Conservation (phyloP, 2,888 invertebrate species). For the Sepiola atlantica region DNA sequence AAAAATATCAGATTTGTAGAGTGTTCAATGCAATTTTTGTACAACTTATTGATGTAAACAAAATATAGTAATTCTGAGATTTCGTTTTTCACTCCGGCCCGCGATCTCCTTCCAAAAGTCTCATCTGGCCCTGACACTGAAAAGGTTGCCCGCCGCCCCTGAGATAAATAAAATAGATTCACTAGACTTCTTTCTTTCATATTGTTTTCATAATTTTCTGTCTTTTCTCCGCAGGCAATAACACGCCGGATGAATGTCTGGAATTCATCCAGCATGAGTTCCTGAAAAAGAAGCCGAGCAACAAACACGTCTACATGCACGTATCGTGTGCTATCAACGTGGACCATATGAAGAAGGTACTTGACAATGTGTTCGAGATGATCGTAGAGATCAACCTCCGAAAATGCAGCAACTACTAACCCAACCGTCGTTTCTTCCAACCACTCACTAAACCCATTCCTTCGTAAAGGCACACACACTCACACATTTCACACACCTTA, state of each 20-base stretch:
- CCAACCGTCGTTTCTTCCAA: not conserved
- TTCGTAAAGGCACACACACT: not conserved
- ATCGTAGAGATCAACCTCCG: conserved; percentile 67
- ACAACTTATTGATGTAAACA: too few species aligned
- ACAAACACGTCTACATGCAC: conserved; percentile 74
- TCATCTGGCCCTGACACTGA: too few species aligned
- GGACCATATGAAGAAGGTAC: conserved; percentile 70
- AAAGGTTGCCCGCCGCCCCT: not conserved
- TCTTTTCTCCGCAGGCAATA: conserved; percentile 62
- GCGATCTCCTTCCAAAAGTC: too few species aligned
- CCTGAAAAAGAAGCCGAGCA: conserved; percentile 66
- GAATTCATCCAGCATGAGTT: conserved; percentile 73
- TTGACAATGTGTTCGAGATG: conserved; percentile 65
- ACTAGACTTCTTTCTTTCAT: not conserved
- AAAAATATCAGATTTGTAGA: too few species aligned
- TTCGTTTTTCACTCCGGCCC: too few species aligned
- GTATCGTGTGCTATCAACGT: conserved; percentile 75
- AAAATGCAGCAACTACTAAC: conserved; percentile 55
- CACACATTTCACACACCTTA: not conserved
- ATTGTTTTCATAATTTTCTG: not conserved
- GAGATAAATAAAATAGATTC: not conserved
- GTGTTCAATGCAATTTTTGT: too few species aligned
- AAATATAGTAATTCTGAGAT: too few species aligned
- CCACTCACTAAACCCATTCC: not conserved
- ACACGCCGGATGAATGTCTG: conserved; percentile 66